A percentile compares a stretch with the other conserved stretches of the same genome.
Conservation (phyloP, 2,113 vertebrate genomes). For the Galeopterus variegatus region DNA sequence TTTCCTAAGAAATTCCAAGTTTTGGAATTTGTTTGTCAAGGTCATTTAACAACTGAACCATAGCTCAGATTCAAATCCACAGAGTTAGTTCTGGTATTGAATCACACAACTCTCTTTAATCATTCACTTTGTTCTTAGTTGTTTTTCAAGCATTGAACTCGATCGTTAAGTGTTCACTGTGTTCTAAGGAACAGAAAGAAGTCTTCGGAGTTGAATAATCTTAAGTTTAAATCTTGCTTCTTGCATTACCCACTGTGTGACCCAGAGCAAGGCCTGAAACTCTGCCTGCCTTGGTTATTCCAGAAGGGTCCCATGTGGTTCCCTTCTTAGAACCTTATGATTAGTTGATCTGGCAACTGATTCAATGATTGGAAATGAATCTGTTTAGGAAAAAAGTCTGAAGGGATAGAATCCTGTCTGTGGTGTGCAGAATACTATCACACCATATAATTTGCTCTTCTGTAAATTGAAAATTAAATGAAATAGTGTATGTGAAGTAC, state of each 20-base stretch:
- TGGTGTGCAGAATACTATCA: neutral
- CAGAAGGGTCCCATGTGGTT: neutral
- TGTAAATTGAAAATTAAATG: neutral
- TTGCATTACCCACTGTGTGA: neutral
- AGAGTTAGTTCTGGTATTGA: neutral
- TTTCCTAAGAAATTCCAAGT: neutral
- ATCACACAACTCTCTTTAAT: neutral
- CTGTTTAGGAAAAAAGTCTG: neutral
- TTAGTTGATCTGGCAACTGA: neutral
- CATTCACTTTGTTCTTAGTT: neutral
- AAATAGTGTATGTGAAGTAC: neutral
- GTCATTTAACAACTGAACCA: neutral
- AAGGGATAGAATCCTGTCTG: neutral
- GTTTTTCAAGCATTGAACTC: neutral
- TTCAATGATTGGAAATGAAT: neutral
- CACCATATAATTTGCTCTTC: neutral
- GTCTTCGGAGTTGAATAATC: neutral
- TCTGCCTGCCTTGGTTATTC: neutral
- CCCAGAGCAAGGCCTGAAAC: neutral
- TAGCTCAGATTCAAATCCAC: neutral
- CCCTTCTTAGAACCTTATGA: neutral
- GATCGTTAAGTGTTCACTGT: neutral
- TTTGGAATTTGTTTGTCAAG: neutral
- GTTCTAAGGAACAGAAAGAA: slow-evolving; percentile 48
- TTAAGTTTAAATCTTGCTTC: neutral